These are phyloP conservation scores for Geococcyx californianus DNA, from an alignment of 2,113 vertebrate genomes.

Conservation along the genomic window DNA sequence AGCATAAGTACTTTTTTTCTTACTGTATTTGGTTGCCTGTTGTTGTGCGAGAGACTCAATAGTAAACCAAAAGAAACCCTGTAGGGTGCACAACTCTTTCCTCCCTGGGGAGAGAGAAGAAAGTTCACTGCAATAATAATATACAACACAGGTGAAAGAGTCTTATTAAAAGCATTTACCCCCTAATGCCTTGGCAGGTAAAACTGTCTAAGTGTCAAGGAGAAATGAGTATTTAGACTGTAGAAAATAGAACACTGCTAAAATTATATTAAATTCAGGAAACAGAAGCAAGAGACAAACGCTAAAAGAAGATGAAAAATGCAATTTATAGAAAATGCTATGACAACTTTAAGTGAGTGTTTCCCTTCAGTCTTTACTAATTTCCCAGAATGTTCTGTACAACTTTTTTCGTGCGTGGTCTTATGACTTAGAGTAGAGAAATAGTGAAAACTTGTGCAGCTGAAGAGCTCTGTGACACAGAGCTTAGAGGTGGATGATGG, in stretches of 20 bases:
- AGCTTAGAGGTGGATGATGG: background rate
- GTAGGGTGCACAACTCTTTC: background rate
- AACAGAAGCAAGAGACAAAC: background rate
- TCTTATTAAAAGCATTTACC: conserved; percentile 13
- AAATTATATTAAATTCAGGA: background rate
- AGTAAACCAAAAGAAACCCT: background rate
- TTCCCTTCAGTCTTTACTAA: background rate
- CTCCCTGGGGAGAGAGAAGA: background rate
- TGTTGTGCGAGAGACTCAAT: background rate
- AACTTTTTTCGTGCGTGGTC: background rate
- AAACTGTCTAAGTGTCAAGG: background rate
- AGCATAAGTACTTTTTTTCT: background rate
- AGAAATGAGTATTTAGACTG: background rate
- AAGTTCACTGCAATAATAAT: background rate
- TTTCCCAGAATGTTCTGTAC: background rate
- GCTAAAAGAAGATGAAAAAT: background rate
- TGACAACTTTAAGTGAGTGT: background rate
- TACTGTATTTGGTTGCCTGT: background rate
- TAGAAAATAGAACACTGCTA: background rate
- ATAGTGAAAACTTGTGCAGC: background rate
- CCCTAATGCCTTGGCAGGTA: background rate
- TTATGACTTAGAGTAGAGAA: background rate
- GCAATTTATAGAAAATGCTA: background rate
- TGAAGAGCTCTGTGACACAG: background rate
- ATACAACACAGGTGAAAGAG: background rate